Conservation (phyloP, 2,888 invertebrate genomes). For the Onchidella celtica region DNA sequence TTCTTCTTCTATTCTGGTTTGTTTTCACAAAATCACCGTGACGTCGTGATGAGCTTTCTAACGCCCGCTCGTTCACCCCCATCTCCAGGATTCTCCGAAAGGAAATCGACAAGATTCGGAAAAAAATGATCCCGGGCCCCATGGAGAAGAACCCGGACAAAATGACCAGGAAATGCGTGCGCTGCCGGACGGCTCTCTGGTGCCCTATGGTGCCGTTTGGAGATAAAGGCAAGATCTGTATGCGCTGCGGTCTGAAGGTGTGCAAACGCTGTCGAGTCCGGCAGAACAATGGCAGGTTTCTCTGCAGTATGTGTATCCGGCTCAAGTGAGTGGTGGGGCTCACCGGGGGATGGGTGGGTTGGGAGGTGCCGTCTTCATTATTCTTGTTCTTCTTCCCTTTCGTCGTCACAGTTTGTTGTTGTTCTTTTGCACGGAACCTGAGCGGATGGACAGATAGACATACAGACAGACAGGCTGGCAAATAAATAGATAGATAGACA, state of each 20-base stretch:
- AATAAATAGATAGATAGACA: too few species aligned
- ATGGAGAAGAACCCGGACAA: neutral
- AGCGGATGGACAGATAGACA: too few species aligned
- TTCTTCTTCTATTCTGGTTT: too few species aligned
- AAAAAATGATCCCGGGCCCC: neutral
- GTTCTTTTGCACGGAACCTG: neutral
- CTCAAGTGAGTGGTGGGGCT: constrained; percentile 4
- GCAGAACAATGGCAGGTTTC: constrained; percentile 25
- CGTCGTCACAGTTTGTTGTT: neutral
- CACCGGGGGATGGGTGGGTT: too few species aligned
- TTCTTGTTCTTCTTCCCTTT: neutral
- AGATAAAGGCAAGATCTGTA: constrained; percentile 12
- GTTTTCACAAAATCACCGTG: too few species aligned
- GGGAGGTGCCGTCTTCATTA: too few species aligned
- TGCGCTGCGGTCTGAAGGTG: neutral
- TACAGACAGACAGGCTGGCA: too few species aligned
- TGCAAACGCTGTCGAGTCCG: constrained; percentile 15
- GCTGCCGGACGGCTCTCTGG: constrained; percentile 26
- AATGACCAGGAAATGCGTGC: neutral
- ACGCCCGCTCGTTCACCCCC: neutral
- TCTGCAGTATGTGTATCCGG: constrained; percentile 26
- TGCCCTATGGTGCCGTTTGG: neutral
- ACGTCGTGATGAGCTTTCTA: too few species aligned
- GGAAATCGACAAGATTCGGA: neutral
- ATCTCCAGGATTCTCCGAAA: constrained; percentile 3